Evolutionary conservation across 2,113 vertebrate genomes (phyloP), one percentile per base, ranked within the genome.

Genomic region (Cyphomyrus plagiostoma): DNA sequence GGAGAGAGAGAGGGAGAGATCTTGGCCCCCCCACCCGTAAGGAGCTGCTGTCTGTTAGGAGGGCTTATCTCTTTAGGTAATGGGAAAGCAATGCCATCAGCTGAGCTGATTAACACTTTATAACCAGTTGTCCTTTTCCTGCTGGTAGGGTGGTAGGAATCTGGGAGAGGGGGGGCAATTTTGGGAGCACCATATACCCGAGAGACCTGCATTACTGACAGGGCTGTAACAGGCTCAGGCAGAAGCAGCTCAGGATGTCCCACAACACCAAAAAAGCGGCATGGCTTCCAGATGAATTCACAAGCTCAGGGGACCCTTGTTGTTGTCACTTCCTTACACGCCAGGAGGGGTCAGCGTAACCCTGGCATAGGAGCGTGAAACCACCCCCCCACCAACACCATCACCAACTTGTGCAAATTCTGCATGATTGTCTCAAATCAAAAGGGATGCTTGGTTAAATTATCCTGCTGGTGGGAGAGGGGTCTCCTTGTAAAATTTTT

Each of bases 11-110:
- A 66, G 21, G 90, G 85, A 90, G 90, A 87, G 15, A 74, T 6
- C 89, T 58, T 46, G 66, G 82, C 90, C 90, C 86, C 89, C 91
- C 91, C 89, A 92, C 93, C 95, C 94, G 94, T 93, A 94, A 94
- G 93, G 93, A 94, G 94, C 90, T 91, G 92, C 88, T 92, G 77
- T 92, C 93, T 95, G 94, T 93, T 91, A 89, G 93, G 89, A 90
- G 89, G 89, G 92, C 90, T 94, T 94, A 94, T 95, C 92, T 91
- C 89, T 90, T 91, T 66, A 91, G 88, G 30, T 77, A 58, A 90
- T 90, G 58, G 86, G 53, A 89, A 89, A 91, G 46, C 89, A 77
- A 90, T 90, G 87, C 35, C 56, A 53, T 88, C 19, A 83, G 88
- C 45, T 90, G 88, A 88, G 89, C 91, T 91, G 91, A 93, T 93